Evolutionary conservation across 2,888 invertebrate species (phyloP).

Genomic region (Anodontia alba): DNA sequence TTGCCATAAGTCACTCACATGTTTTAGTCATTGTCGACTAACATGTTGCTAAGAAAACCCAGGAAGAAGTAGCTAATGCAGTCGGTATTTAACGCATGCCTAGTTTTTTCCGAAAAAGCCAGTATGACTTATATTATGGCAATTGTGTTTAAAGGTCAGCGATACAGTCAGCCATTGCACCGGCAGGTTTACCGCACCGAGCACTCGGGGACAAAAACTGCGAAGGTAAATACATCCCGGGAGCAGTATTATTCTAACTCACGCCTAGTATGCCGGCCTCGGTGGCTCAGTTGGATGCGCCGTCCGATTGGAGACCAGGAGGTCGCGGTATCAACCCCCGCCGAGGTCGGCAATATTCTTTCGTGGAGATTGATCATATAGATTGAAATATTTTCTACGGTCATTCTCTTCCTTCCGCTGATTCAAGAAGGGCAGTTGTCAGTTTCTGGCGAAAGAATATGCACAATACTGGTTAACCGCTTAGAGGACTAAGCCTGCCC

Average conservation of each 20-base stretch:
- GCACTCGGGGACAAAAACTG: conserved; percentile 28
- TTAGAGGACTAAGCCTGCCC: too few relatives aligned
- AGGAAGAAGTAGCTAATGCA: conserved; percentile 52
- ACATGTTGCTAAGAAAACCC: conserved; percentile 57
- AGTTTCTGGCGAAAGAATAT: too few relatives aligned
- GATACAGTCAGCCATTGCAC: conserved; percentile 32
- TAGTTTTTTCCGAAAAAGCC: conserved; percentile 39
- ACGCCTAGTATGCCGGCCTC: too few relatives aligned
- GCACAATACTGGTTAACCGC: too few relatives aligned
- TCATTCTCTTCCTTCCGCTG: too few relatives aligned
- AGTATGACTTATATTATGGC: conserved; percentile 52
- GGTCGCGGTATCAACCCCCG: too few relatives aligned
- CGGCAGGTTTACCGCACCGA: conserved; percentile 33
- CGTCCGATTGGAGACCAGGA: too few relatives aligned
- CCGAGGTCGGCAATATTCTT: too few relatives aligned
- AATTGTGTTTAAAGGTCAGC: conserved; percentile 37
- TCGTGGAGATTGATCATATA: too few relatives aligned
- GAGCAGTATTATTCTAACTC: conserved; percentile 33
- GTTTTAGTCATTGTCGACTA: conserved; percentile 62
- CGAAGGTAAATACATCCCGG: conserved; percentile 32
- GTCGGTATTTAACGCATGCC: conserved; percentile 47
- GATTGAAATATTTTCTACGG: too few relatives aligned
- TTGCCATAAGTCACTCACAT: conserved; percentile 56
- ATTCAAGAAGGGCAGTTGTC: too few relatives aligned
- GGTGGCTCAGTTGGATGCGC: too few relatives aligned